Evolutionary conservation across 2,797 vertebrate genomes (phyloP).

Genomic region (Phalloptychus januarius): DNA sequence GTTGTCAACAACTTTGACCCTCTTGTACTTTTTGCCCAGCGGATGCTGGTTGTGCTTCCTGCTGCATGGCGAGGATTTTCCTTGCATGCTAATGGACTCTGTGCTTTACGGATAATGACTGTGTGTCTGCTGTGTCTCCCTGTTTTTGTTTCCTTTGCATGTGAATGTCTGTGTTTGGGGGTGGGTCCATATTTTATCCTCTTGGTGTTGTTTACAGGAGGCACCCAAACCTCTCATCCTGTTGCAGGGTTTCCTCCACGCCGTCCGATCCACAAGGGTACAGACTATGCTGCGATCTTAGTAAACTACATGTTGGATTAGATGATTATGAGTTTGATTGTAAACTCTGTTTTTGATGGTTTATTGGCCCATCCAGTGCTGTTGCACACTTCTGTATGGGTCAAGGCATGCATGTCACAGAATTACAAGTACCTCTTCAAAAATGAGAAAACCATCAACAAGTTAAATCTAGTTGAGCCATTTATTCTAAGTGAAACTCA

Average conservation of each 20-base stretch:
- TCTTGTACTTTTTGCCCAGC: conserved; percentile 22
- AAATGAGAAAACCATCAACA: background rate
- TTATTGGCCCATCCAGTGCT: conserved; percentile 12
- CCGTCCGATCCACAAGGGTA: conserved; percentile 83
- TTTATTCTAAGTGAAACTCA: background rate
- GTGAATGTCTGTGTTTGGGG: conserved; percentile 33
- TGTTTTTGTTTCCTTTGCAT: conserved; percentile 44
- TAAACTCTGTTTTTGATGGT: conserved; percentile 25
- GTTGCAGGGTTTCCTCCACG: conserved; percentile 75
- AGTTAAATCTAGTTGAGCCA: background rate
- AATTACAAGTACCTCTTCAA: background rate
- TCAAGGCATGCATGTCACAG: conserved; percentile 18
- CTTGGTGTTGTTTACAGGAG: conserved; percentile 82
- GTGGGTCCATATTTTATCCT: conserved; percentile 74
- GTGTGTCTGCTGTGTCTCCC: conserved; percentile 48
- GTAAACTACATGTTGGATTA: conserved; percentile 37
- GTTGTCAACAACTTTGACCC: conserved; percentile 35
- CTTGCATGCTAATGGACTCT: conserved; percentile 61
- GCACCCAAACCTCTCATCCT: conserved; percentile 82
- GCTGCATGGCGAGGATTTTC: conserved; percentile 50
- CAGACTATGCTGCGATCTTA: conserved; percentile 70
- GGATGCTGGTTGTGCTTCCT: conserved; percentile 41
- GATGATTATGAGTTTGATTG: conserved; percentile 28
- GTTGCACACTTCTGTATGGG: conserved; percentile 4
- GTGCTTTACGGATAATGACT: conserved; percentile 26